Conservation (phyloP, 2,113 vertebrate genomes). For the Hypocryptadius cinnamomeus region DNA sequence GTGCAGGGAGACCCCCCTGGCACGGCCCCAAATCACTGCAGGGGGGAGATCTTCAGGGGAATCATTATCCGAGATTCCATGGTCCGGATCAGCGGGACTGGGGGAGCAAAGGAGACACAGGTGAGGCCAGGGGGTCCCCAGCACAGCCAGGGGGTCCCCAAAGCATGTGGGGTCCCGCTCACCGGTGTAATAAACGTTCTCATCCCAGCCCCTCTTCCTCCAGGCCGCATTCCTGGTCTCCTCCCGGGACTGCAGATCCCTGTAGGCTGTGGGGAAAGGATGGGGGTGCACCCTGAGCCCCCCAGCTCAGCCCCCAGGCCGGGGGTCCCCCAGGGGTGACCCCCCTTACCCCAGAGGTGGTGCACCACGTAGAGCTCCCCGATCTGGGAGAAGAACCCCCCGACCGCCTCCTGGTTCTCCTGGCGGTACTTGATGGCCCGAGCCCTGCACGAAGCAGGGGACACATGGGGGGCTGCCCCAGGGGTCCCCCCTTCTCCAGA, state of each 20-base stretch:
- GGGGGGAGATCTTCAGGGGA: conserved; percentile 84
- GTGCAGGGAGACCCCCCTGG: neutral
- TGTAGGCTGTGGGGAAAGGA: conserved; percentile 76
- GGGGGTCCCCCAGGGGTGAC: accelerated
- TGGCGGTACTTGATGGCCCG: conserved; percentile 90
- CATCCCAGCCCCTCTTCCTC: conserved; percentile 91
- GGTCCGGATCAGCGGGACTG: conserved; percentile 88
- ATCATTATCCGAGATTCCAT: conserved; percentile 98
- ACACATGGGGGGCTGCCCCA: neutral
- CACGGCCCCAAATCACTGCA: conserved; percentile 70
- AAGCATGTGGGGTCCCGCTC: neutral
- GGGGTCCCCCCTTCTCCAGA: neutral
- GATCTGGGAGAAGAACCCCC: conserved; percentile 95
- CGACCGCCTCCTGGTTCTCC: conserved; percentile 92
- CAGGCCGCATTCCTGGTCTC: conserved; percentile 90
- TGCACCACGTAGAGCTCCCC: conserved; percentile 93
- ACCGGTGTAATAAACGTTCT: conserved; percentile 92
- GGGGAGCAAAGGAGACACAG: neutral
- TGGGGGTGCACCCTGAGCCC: neutral
- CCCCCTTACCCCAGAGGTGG: conserved; percentile 90
- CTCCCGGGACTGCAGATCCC: conserved; percentile 84
- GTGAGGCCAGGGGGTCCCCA: neutral
- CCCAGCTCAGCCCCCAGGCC: accelerated
- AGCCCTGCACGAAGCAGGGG: conserved; percentile 69
- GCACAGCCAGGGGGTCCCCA: neutral